Evolutionary conservation across 1,140 invertebrate species (phyloP), one percentile per base, ranked within the genome.

Genomic region (Cardiocondyla obscurior): DNA sequence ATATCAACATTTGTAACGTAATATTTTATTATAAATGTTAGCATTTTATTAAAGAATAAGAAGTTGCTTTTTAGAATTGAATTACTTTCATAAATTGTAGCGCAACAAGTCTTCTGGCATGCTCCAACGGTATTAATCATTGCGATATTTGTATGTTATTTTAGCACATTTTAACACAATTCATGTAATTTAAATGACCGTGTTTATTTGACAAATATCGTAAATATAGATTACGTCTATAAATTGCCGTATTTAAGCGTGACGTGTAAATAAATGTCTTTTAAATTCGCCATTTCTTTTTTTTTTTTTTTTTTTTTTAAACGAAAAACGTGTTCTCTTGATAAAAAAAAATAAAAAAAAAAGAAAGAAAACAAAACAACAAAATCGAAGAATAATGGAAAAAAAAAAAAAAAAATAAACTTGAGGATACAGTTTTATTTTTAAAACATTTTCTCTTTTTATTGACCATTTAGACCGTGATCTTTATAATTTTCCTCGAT

Each of bases 401-500:
- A 6, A 22, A 49, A 33, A 19, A 10, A 70, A 36, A 39, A 69
- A 12, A 19, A 30, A 22, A 19, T 1, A 69, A 69, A 46, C n/a
- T n/a, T n/a, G n/a, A n/a, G n/a, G n/a, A n/a, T n/a, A n/a, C n/a
- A n/a, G n/a, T n/a, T n/a, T n/a, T n/a, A 36, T 49, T 55, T 60
- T 30, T 55, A 25, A 44, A 16, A 0, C 10, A 65, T 65, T 69
- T 49, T 4, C 14, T 19, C 3, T 1, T 46, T 55, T 87, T 57
- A 81, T 81, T 64, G 12, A 22, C 42, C 39, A 49, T 53, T 42
- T 19, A 8, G 58, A 42, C 74, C 73, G 46, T 89, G 77, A 89
- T 88, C 74, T 89, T 86, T 76, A 55, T 73, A 74, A 81, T 72
- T 64, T 77, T 83, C 39, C 58, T 83, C 2, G 53, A 82, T 81